A percentile compares a stretch with the other conserved stretches of the same genome.
Evolutionary conservation across 2,888 invertebrate species (phyloP).

Genomic region (Drosophila greeni): DNA sequence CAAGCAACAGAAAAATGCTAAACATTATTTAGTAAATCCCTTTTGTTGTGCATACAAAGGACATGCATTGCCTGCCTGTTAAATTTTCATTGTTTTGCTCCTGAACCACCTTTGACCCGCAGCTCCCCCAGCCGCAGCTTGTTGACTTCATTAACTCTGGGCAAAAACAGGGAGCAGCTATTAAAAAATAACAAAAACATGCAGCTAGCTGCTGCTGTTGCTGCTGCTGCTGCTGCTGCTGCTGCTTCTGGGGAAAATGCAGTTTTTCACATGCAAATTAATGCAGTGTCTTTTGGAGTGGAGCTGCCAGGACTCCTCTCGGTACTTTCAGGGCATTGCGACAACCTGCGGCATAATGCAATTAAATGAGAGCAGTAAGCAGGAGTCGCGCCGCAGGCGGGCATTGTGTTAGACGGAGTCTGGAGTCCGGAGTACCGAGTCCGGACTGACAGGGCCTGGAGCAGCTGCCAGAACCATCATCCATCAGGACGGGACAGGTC

Average conservation of each 20-base stretch:
- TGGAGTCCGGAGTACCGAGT: conserved; percentile 21
- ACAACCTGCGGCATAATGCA: conserved; percentile 72
- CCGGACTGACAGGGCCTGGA: conserved; percentile 13
- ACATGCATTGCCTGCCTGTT: background rate
- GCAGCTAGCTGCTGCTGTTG: conserved; percentile 11
- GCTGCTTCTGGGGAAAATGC: conserved; percentile 27
- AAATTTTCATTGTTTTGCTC: conserved; percentile 11
- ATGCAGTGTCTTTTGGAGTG: conserved; percentile 56
- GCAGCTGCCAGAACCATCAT: conserved; percentile 42
- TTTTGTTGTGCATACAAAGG: background rate
- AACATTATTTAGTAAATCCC: background rate
- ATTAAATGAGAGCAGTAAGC: conserved; percentile 72
- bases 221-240: background rate
- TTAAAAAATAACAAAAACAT: conserved; percentile 34
- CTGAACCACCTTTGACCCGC: conserved; percentile 17
- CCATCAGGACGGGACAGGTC: conserved; percentile 45
- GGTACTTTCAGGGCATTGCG: conserved; percentile 47
- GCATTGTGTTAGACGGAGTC: conserved; percentile 30
- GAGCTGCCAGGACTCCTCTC: conserved; percentile 34
- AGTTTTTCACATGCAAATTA: conserved; percentile 68
- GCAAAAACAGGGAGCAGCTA: conserved; percentile 33
- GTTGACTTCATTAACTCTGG: conserved; percentile 71
- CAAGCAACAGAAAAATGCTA: background rate
- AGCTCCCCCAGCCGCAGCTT: conserved; percentile 49
- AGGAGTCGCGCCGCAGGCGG: conserved; percentile 39